Conservation (phyloP, 2,797 vertebrate genomes). For the Psittacula echo region DNA sequence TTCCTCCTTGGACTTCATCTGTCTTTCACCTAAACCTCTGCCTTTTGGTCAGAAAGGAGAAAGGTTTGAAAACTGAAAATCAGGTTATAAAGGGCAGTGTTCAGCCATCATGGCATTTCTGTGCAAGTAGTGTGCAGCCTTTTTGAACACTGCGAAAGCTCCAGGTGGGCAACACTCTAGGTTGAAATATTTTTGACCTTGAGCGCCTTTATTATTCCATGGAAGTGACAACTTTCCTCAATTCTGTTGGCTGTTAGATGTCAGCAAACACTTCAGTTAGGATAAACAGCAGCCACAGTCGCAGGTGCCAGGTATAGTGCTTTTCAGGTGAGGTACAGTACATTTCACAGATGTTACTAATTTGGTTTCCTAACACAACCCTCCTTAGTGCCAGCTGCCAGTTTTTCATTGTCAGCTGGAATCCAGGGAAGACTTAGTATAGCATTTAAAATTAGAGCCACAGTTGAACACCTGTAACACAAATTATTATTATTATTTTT, state of each 20-base stretch:
- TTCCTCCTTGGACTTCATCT: neutral
- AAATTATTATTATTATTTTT: neutral
- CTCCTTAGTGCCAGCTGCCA: neutral
- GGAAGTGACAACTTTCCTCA: neutral
- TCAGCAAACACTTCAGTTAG: neutral
- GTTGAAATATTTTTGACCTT: neutral
- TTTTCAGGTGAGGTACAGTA: neutral
- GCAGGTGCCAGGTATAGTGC: neutral
- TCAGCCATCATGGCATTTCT: neutral
- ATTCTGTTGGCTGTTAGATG: neutral
- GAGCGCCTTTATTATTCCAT: neutral
- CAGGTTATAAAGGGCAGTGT: neutral
- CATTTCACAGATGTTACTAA: neutral
- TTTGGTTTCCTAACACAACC: neutral
- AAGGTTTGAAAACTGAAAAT: neutral
- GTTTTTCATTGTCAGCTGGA: neutral
- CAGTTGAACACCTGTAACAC: neutral
- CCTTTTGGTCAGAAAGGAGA: neutral
- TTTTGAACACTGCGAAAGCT: neutral
- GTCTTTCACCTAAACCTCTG: neutral
- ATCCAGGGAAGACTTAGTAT: neutral
- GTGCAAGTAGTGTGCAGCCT: neutral
- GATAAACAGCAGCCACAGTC: neutral
- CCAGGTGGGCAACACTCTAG: neutral
- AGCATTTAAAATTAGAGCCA: neutral